Percentiles rank a stretch among this genome's conserved stretches.
These are phyloP conservation scores for Halocaridina rubra DNA, from an alignment of 2,888 invertebrate genomes.

Conservation along the genomic window DNA sequence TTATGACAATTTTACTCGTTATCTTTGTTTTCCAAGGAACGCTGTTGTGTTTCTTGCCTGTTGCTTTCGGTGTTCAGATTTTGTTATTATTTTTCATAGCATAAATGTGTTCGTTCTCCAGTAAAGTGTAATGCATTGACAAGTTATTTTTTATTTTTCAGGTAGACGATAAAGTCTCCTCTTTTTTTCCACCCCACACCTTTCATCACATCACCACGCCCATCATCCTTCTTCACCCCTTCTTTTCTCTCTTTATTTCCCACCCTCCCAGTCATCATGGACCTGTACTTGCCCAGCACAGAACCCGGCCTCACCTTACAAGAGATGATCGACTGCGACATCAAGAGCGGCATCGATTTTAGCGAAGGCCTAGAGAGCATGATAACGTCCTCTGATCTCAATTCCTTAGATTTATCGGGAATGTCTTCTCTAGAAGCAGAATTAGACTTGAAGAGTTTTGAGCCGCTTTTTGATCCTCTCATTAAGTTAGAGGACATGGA, in stretches of 20 bases:
- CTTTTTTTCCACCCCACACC: slow-evolving; percentile 20
- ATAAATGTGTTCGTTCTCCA: no score
- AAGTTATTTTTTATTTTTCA: no score
- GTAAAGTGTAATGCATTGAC: no score
- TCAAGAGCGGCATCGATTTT: slow-evolving; percentile 72
- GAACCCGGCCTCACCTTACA: slow-evolving; percentile 72
- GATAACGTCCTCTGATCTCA: slow-evolving; percentile 41
- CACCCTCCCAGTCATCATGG: slow-evolving; percentile 46
- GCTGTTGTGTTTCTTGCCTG: no score
- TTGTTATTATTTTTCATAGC: no score
- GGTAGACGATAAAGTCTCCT: slow-evolving; percentile 28
- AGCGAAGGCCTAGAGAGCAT: slow-evolving; percentile 76
- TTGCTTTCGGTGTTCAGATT: no score
- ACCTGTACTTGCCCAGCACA: slow-evolving; percentile 60
- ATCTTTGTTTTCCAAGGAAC: no score
- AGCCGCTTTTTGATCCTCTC: slow-evolving; percentile 72
- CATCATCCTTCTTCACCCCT: slow-evolving; percentile 26
- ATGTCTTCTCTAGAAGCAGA: slow-evolving; percentile 57
- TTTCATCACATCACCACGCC: slow-evolving; percentile 32
- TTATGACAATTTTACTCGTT: no score
- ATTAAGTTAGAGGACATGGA: slow-evolving; percentile 71
- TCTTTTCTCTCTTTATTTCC: slow-evolving; percentile 2
- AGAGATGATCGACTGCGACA: slow-evolving; percentile 91
- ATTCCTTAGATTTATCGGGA: slow-evolving; percentile 45
- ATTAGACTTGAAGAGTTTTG: slow-evolving; percentile 67